Base-by-base conservation (phyloP, 1,140 invertebrate genomes). In the Coenobita brevimanus region DNA sequence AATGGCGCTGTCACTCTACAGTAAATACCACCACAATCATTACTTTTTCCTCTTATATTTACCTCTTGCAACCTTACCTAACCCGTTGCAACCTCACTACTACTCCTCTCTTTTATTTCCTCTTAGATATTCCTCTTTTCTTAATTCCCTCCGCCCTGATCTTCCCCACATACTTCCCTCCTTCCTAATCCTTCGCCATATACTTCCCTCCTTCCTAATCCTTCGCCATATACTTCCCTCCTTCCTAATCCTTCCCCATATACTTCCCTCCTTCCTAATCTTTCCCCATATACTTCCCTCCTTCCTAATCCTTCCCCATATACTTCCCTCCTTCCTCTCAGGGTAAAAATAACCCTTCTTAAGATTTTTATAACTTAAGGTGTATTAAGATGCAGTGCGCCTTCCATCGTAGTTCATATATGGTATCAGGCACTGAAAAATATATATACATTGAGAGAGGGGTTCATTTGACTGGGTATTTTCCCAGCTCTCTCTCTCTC, bases 1-100 rank as follows among this genome's bases (percentile, higher is more conserved):
- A 85, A 85, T 85, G 82, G 82, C 82, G 82, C 38, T 62, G 50
- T 76, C 75, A 62, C 71, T n/a, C n/a, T n/a, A n/a, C n/a, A n/a
- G n/a, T n/a, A n/a, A n/a, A n/a, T n/a, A n/a, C 75, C 17, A 13
- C 17, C 67, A n/a, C 75, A n/a, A n/a, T n/a, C n/a, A n/a, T 46
- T 41, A 27, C 75, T n/a, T n/a, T 46, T 50, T 46, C 75, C 21
- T 46, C 24, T 38, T 17, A 30, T 30, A 38, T 38, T 21, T 30
- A 13, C 4, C 30, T 21, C n/a, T n/a, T n/a, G n/a, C n/a, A n/a
- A n/a, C n/a, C n/a, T n/a, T n/a, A n/a, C n/a, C n/a, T n/a, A n/a
- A n/a, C n/a, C n/a, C 21, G 21, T 50, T 36, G 46, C 36, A 36
- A 21, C 36, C 69, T 38, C 69, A 36, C 24, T 73, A 27, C 27